These are phyloP conservation scores for Podiceps cristatus DNA, from an alignment of 2,113 vertebrate genomes.

Conservation along the genomic window DNA sequence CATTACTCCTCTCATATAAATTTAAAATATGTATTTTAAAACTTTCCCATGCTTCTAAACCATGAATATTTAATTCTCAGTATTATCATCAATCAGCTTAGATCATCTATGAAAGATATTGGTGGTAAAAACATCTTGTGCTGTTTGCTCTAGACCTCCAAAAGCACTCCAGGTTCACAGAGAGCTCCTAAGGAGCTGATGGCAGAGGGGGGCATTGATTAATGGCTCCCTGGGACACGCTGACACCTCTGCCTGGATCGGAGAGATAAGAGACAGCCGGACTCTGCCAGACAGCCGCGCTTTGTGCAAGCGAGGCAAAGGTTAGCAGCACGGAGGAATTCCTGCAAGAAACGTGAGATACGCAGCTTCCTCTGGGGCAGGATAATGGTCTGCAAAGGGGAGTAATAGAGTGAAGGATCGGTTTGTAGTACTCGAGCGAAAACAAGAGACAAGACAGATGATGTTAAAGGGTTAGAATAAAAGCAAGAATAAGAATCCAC, in stretches of 20 bases:
- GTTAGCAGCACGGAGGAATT: slow-evolving; percentile 59
- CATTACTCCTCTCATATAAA: background rate
- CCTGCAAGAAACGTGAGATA: slow-evolving; percentile 20
- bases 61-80: slow-evolving; percentile 78
- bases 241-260: slow-evolving; percentile 77
- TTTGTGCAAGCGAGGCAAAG: slow-evolving; percentile 63
- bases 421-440: slow-evolving; percentile 35
- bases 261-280: slow-evolving; percentile 69
- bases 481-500: background rate
- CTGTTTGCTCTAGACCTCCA: slow-evolving; percentile 15
- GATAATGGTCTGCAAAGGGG: slow-evolving; percentile 51
- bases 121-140: slow-evolving; percentile 52
- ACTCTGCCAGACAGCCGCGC: slow-evolving; percentile 15
- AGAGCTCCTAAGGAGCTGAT: slow-evolving; percentile 66
- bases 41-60: slow-evolving; percentile 16
- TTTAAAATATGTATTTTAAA: slow-evolving; percentile 29
- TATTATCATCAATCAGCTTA: slow-evolving; percentile 58
- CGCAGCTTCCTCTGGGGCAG: slow-evolving; percentile 22
- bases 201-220: slow-evolving; percentile 71
- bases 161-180: slow-evolving; percentile 35
- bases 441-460: slow-evolving; percentile 43
- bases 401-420: slow-evolving; percentile 36
- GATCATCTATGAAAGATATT: slow-evolving; percentile 27
- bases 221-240: slow-evolving; percentile 71
- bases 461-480: slow-evolving; percentile 14